Conservation (phyloP, 2,113 vertebrate species). For the Nanorana parkeri region DNA sequence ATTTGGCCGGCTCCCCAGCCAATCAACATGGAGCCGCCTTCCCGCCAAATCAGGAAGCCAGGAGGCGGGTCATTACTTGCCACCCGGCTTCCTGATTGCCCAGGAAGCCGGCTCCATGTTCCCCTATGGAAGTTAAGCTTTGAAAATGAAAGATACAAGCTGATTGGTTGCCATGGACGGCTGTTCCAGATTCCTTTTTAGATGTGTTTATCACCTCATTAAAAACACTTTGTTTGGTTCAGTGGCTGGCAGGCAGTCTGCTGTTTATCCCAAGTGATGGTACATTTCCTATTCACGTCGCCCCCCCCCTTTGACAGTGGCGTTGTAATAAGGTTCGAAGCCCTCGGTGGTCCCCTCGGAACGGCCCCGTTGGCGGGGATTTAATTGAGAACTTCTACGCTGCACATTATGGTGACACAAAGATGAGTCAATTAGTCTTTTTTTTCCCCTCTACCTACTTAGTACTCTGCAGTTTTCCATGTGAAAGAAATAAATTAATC, state of each 20-base stretch:
- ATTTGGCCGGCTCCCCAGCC: too few relatives aligned
- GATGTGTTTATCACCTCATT: too few relatives aligned
- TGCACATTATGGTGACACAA: neutral
- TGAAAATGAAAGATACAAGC: too few relatives aligned
- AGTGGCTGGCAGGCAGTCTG: neutral
- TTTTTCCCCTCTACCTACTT: neutral
- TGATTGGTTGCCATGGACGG: too few relatives aligned
- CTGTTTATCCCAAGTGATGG: neutral
- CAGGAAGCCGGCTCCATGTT: too few relatives aligned
- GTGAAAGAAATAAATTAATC: slow-evolving; percentile 38
- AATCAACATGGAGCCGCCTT: too few relatives aligned
- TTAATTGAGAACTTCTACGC: slow-evolving; percentile 19
- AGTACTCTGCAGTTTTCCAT: neutral
- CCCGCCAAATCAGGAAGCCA: too few relatives aligned
- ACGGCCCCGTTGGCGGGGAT: slow-evolving; percentile 1
- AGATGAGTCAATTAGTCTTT: slow-evolving; percentile 30
- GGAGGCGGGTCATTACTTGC: too few relatives aligned
- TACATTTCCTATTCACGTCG: slow-evolving; percentile 13
- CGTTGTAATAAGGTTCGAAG: neutral
- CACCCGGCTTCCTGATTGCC: too few relatives aligned
- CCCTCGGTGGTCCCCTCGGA: neutral
- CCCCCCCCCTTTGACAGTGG: neutral
- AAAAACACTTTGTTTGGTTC: too few relatives aligned
- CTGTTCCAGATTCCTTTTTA: too few relatives aligned
- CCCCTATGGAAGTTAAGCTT: too few relatives aligned